Base-by-base conservation (phyloP, 1,140 invertebrate species). In the Hetaerina americana region DNA sequence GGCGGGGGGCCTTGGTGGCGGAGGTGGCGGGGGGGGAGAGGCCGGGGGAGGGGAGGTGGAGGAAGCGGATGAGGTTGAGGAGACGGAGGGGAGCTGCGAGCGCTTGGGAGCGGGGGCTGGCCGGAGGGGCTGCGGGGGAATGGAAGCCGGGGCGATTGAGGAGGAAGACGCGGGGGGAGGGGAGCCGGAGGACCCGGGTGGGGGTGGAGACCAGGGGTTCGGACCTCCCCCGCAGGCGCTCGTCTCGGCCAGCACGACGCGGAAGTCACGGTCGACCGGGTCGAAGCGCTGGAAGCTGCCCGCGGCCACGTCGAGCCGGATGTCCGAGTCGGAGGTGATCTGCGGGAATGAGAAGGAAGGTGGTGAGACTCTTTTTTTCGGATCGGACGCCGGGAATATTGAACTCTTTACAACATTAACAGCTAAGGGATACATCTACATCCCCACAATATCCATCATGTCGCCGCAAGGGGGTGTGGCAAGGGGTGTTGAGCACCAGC, bases 231-330 rank as follows among this genome's bases (percentile, higher is more conserved):
- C 22, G 31, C 49, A 49, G 1, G 31, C 70, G 1, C 70, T 27
- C 10, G 5, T 27, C 15, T 27, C 40, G 8, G 31, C 66, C 70
- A 71, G 25, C 5, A 73, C 24, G 40, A 70, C 68, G 27, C 72
- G 69, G 26, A 72, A 74, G 69, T 73, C 74, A 15, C 76, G 72
- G 18, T 68, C 66, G 66, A 89, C 83, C 24, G 87, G 87, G 74
- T 89, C 88, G 78, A 90, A 90, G 28, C 87, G 83, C 73, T 87
- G 86, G 78, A 88, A 89, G 77, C 86, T 89, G 22, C 88, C 88
- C 29, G 83, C 84, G 49, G 81, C 82, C 3, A 78, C 76, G 78
- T 87, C 87, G 26, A 89, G 78, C 40, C 85, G 82, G 70, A 90
- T 85, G 76, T 90, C 88, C 0, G 87, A 88, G 49, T 89, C 88